Base-by-base conservation (phyloP, 2,888 invertebrate genomes). In the Sicus ferrugineus region DNA sequence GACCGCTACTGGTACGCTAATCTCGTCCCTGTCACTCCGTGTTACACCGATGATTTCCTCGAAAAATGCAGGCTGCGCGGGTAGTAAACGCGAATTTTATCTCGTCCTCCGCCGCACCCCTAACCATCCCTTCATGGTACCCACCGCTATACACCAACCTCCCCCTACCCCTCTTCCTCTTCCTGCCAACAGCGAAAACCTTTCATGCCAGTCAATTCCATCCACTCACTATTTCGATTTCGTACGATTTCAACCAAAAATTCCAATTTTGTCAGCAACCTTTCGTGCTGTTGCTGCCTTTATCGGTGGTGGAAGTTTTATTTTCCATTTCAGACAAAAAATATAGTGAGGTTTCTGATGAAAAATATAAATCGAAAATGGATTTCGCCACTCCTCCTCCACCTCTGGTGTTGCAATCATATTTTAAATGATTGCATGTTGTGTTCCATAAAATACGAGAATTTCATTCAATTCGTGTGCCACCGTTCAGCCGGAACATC, bases 341-440 rank as follows among this genome's bases (percentile, higher is more conserved):
- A 50, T 21, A 54, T 54, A 9, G 54, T 23, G 16, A 28, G 28
- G 28, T 26, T 54, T 54, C 28, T 54, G 26, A 23, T 54, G 54
- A 26, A 54, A 54, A 54, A 28, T 23, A 28, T 54, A 54, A 54
- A 54, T 54, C 54, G 54, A 54, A 54, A 54, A 16, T 54, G 4
- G 28, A 28, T 26, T 19, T 46, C n/a, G 6, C 19, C n/a, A 46
- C 19, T 46, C 46, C n/a, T 46, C 19, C 14, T 46, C 14, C 7
- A 38, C 4, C 4, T 21, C 48, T 63, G 46, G n/a, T 16, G 28
- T 48, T 63, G 48, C n/a, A 26, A 48, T 64, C 64, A 64, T 64
- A 64, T 64, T 64, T 50, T 48, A 52, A 64, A 64, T 64, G 50
- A 64, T 64, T 50, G 64, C 64, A 64, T 64, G 64, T 64, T 64